Evolutionary conservation across 2,888 invertebrate species (phyloP).

Genomic region (Biston stratarius): DNA sequence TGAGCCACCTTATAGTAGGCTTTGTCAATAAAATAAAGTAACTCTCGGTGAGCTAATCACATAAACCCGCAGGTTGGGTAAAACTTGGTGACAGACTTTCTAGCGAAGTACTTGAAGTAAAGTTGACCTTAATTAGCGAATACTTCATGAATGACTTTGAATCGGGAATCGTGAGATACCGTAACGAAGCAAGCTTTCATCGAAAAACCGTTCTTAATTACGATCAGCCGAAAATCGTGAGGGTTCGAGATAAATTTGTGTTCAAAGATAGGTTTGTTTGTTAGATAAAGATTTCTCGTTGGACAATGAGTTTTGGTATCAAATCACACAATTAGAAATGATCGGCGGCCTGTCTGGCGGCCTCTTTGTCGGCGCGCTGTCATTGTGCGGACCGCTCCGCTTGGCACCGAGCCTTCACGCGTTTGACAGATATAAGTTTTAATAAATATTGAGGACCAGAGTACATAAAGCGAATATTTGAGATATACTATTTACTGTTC

Average conservation of each 20-base stretch:
- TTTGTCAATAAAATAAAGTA: no score
- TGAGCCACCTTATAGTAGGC: no score
- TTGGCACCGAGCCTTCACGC: slow-evolving; percentile 35
- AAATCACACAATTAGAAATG: slow-evolving; percentile 85
- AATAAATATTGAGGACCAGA: not conserved
- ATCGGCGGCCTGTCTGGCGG: slow-evolving; percentile 74
- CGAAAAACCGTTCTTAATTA: slow-evolving; percentile 33
- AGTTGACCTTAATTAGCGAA: slow-evolving; percentile 1
- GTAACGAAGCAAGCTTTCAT: slow-evolving; percentile 17
- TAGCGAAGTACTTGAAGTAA: not conserved
- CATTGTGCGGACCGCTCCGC: slow-evolving; percentile 65
- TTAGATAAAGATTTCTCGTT: slow-evolving; percentile 74
- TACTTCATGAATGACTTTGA: slow-evolving; percentile 11
- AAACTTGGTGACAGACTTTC: not conserved
- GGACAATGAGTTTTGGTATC: slow-evolving; percentile 85
- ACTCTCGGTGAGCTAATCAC: no score
- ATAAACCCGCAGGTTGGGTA: no score
- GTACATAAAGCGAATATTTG: not conserved
- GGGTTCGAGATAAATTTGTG: slow-evolving; percentile 35
- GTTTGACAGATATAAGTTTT: slow-evolving; percentile 5
- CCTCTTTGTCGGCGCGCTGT: slow-evolving; percentile 80
- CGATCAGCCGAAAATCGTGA: slow-evolving; percentile 40
- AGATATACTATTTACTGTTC: no score
- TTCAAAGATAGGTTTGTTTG: slow-evolving; percentile 31
- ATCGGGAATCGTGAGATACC: slow-evolving; percentile 23